These are phyloP conservation scores for Periparus ater DNA, from an alignment of 2,797 vertebrate genomes.

Conservation along the genomic window DNA sequence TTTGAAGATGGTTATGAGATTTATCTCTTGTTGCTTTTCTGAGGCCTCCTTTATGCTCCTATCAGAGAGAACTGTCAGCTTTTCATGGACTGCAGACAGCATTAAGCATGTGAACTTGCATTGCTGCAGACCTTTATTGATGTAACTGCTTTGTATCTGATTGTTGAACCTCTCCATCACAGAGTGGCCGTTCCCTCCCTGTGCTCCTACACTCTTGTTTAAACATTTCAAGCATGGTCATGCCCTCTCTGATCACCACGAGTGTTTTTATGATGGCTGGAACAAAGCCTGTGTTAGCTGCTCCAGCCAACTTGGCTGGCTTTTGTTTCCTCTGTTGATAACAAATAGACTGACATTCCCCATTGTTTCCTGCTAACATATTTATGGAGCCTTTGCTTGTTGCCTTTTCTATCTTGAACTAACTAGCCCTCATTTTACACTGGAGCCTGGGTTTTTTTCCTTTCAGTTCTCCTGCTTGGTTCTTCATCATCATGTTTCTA, in stretches of 20 bases:
- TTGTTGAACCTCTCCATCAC: neutral
- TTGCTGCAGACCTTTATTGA: neutral
- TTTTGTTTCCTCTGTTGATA: slow-evolving; percentile 38
- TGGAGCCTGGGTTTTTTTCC: neutral
- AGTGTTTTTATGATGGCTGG: slow-evolving; percentile 25
- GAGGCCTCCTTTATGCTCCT: neutral
- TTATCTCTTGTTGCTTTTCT: neutral
- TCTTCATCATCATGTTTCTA: neutral
- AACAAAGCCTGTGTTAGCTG: neutral
- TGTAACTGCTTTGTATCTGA: neutral
- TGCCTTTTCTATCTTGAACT: neutral
- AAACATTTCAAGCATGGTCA: neutral
- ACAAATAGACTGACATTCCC: slow-evolving; percentile 12
- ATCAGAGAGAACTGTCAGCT: neutral
- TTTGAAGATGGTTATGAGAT: neutral
- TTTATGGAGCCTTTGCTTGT: slow-evolving; percentile 34
- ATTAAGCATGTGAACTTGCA: neutral
- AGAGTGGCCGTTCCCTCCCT: neutral
- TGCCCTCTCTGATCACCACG: neutral
- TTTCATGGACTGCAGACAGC: neutral
- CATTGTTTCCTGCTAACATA: slow-evolving; percentile 26
- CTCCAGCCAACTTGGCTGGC: neutral
- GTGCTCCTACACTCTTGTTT: neutral
- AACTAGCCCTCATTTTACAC: neutral
- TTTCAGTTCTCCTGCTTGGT: neutral